A percentile compares a stretch with the other conserved stretches of the same genome.
phyloP scores from a whole-genome alignment of 1,140 invertebrate species.

The Zaprionus africanus region DNA sequence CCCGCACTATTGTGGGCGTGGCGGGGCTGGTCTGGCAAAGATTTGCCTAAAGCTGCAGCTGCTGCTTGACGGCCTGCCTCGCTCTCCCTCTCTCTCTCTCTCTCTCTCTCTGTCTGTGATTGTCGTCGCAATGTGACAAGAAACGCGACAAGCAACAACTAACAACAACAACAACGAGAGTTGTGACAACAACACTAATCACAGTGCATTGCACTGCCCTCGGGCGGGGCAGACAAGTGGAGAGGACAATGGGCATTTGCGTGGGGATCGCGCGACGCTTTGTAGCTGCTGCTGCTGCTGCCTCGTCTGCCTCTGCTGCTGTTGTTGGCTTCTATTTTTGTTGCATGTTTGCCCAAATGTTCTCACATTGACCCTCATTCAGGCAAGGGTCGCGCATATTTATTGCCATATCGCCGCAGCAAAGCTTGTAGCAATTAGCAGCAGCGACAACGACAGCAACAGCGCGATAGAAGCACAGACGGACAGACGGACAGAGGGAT shows the following conservation, averaged over 20 bases:
- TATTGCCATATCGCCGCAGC: slow-evolving; percentile 47
- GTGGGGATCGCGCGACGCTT: neutral
- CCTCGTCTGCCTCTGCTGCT: too few species aligned
- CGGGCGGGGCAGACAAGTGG: slow-evolving; percentile 1
- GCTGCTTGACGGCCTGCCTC: neutral
- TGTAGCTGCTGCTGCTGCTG: neutral
- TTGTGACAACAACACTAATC: neutral
- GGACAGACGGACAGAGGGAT: neutral
- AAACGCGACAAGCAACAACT: neutral
- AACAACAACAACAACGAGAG: neutral
- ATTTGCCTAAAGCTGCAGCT: slow-evolving; percentile 12
- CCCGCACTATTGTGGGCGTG: slow-evolving; percentile 9
- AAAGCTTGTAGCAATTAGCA: slow-evolving; percentile 71
- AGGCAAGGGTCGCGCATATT: slow-evolving; percentile 49
- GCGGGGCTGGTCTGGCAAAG: slow-evolving; percentile 1
- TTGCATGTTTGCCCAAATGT: slow-evolving; percentile 49
- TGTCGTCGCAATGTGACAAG: slow-evolving; percentile 9
- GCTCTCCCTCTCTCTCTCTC: too few species aligned
- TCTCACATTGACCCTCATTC: slow-evolving; percentile 70
- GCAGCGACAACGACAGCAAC: slow-evolving; percentile 13
- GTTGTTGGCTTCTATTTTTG: slow-evolving; percentile 14
- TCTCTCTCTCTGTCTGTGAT: neutral
- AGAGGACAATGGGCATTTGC: slow-evolving; percentile 2
- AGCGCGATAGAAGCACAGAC: slow-evolving; percentile 23
- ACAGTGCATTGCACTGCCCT: slow-evolving; percentile 5